A percentile compares a stretch with the other conserved stretches of the same genome.
phyloP scores from a whole-genome alignment of 2,797 vertebrate genomes.

The Urophycis tenuis region DNA sequence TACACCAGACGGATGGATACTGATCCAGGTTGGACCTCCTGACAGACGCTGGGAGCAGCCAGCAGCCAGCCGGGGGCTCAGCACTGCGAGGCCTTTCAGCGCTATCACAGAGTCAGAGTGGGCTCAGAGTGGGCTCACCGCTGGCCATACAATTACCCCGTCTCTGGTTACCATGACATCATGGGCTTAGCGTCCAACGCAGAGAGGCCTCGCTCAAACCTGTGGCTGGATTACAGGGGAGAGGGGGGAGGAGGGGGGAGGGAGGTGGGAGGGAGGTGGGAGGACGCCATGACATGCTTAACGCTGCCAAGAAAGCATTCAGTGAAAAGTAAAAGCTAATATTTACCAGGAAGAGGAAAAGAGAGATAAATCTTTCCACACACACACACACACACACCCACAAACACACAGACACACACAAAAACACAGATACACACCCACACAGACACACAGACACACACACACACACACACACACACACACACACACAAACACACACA shows the following conservation, averaged over 20 bases:
- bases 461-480: background rate
- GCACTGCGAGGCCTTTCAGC: background rate
- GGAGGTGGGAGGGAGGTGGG: background rate
- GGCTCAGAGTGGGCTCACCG: too few species aligned
- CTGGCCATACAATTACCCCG: background rate
- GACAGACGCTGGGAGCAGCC: too few species aligned
- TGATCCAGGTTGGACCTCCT: too few species aligned
- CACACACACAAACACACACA: background rate
- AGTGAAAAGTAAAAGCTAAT: background rate
- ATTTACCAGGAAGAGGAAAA: too few species aligned
- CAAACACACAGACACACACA: background rate
- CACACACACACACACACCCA: background rate
- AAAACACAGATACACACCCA: background rate
- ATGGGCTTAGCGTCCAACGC: constrained; percentile 16
- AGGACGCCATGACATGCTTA: constrained; percentile 5
- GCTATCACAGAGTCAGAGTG: too few species aligned
- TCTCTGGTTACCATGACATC: constrained; percentile 33
- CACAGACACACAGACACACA: background rate
- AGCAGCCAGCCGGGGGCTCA: too few species aligned
- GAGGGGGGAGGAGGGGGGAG: background rate
- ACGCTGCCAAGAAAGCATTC: background rate
- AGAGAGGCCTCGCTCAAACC: constrained; percentile 13
- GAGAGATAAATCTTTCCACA: background rate
- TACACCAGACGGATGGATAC: too few species aligned
- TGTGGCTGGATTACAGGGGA: background rate